A percentile compares a stretch with the other conserved stretches of the same genome.
phyloP scores from a whole-genome alignment of 2,797 vertebrate species.

The Clamator glandarius region DNA sequence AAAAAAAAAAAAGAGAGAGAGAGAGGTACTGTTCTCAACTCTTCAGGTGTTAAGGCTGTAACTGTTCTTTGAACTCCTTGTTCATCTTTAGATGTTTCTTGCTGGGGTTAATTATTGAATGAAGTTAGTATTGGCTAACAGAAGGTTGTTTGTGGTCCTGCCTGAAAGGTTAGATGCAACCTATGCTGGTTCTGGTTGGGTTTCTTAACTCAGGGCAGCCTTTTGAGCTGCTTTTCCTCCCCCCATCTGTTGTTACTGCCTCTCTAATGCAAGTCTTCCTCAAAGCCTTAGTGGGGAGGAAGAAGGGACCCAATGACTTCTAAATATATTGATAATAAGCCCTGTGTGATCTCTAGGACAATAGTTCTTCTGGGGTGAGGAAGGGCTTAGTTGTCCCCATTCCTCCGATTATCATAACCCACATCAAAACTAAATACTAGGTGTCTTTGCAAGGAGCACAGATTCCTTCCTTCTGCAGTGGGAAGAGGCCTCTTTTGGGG shows the following conservation, averaged over 20 bases:
- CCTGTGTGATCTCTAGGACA: neutral
- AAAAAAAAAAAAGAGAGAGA: too few species aligned
- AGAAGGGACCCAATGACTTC: rapidly evolving
- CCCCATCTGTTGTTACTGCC: rapidly evolving
- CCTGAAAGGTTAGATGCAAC: neutral
- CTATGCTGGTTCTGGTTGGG: neutral
- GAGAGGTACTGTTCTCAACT: rapidly evolving
- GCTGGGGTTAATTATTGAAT: neutral
- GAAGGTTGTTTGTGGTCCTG: neutral
- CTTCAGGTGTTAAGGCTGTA: rapidly evolving
- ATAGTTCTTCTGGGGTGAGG: neutral
- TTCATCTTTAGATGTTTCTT: neutral
- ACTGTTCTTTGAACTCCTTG: neutral
- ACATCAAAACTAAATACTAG: neutral
- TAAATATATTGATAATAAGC: neutral
- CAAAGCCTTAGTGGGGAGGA: neutral
- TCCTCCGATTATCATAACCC: neutral
- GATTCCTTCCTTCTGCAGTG: rapidly evolving
- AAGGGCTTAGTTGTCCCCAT: neutral
- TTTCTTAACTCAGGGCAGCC: rapidly evolving
- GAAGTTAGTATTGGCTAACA: rapidly evolving
- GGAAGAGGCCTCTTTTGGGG: rapidly evolving
- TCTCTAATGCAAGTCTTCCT: neutral
- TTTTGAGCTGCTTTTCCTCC: neutral
- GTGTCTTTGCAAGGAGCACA: neutral